Evolutionary conservation across 2,888 invertebrate genomes (phyloP).

Genomic region (Panopea generosa): DNA sequence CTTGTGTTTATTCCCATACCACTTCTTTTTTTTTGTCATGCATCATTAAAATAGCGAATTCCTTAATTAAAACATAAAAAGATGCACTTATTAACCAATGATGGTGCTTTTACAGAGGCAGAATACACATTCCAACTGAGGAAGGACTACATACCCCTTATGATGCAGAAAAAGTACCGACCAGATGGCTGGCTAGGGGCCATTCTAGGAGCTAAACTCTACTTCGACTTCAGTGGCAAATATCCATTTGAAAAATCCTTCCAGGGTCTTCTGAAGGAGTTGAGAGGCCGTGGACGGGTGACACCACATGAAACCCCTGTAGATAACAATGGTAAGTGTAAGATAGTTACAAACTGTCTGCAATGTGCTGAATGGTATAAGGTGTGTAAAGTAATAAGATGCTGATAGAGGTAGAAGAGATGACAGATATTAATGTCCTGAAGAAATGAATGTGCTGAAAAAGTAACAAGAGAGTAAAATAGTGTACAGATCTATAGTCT

Average conservation of each 20-base stretch:
- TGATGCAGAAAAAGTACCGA: constrained; percentile 81
- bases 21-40: no score
- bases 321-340: constrained; percentile 51
- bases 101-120: constrained; percentile 82
- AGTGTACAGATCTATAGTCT: no score
- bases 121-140: constrained; percentile 82
- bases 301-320: constrained; percentile 56
- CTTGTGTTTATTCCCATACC: no score
- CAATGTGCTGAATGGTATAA: not conserved
- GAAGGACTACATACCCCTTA: constrained; percentile 82
- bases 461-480: no score
- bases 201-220: constrained; percentile 81
- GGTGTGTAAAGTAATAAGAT: no score
- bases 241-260: constrained; percentile 79
- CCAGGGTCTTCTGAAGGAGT: constrained; percentile 78
- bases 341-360: not conserved
- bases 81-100: no score
- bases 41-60: no score
- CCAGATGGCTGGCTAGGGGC: constrained; percentile 84
- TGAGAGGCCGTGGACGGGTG: constrained; percentile 75
- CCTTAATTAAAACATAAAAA: no score
- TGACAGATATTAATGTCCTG: no score
- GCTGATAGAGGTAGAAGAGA: no score
- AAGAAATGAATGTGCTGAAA: no score
- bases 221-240: constrained; percentile 83